Conservation (phyloP, 2,113 vertebrate species). For the Pangasianodon hypophthalmus region DNA sequence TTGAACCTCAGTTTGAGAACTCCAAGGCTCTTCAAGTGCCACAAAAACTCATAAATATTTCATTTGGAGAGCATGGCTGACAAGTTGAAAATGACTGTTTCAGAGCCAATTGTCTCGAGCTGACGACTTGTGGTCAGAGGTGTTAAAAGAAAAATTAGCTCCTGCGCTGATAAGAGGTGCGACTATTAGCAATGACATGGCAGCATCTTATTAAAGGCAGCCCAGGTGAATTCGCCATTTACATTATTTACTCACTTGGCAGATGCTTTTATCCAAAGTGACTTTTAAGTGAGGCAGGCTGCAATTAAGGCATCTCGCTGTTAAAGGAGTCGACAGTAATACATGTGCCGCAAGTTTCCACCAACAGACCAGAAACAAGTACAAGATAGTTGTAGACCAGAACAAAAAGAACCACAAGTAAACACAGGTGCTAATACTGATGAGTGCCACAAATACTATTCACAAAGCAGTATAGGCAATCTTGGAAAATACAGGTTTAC, state of each 20-base stretch:
- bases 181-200: not conserved
- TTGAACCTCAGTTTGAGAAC: conserved; percentile 62
- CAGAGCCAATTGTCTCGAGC: conserved; percentile 33
- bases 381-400: not conserved
- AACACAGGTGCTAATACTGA: not conserved
- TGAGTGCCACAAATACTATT: not conserved
- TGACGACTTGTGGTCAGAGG: conserved; percentile 15
- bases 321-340: not conserved
- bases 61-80: conserved; percentile 50
- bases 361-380: not conserved
- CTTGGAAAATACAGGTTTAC: not conserved
- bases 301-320: conserved; percentile 6
- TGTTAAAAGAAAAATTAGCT: conserved; percentile 15
- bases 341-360: not conserved
- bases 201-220: conserved; percentile 20
- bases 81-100: conserved; percentile 47
- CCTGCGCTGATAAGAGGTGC: not conserved
- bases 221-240: not conserved
- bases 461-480: not conserved
- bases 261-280: conserved; percentile 12
- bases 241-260: conserved; percentile 30
- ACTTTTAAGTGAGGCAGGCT: conserved; percentile 8
- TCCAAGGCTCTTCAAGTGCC: conserved; percentile 44
- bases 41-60: conserved; percentile 47
- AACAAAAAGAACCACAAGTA: not conserved